These are phyloP conservation scores for Fissipunctia ypsillon DNA, from an alignment of 2,888 invertebrate genomes.

Conservation along the genomic window DNA sequence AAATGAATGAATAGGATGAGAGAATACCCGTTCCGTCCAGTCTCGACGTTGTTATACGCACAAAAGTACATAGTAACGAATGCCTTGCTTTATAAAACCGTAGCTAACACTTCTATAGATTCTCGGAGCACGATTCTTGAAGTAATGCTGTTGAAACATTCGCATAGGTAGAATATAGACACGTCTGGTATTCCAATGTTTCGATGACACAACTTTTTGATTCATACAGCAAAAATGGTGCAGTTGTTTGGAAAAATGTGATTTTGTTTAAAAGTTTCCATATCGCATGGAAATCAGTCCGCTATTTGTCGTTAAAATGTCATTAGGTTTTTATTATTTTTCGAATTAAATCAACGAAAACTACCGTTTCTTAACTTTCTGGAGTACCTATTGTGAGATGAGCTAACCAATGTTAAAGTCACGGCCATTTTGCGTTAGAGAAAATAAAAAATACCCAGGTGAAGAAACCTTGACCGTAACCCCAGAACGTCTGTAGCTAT, in stretches of 20 bases:
- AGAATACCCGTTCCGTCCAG: slow-evolving; percentile 17
- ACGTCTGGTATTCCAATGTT: not conserved
- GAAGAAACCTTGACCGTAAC: slow-evolving; percentile 21
- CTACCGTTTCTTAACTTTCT: no score
- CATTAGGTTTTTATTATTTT: not conserved
- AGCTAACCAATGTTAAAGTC: not conserved
- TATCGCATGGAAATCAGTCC: not conserved
- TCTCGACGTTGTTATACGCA: slow-evolving; percentile 37
- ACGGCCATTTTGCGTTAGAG: not conserved
- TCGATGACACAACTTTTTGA: not conserved
- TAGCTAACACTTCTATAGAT: slow-evolving; percentile 48
- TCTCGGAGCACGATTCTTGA: slow-evolving; percentile 52
- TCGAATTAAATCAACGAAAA: no score
- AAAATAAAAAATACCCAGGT: not conserved
- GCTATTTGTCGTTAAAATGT: not conserved
- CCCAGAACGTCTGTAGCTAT: slow-evolving; percentile 22
- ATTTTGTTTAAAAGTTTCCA: slow-evolving; percentile 1
- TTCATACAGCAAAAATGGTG: no score
- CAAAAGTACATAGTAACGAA: slow-evolving; percentile 39
- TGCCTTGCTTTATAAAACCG: slow-evolving; percentile 48
- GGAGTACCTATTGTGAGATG: not conserved
- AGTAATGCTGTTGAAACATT: slow-evolving; percentile 14
- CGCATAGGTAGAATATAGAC: not conserved
- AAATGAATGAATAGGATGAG: slow-evolving; percentile 30
- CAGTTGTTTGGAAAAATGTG: not conserved